Conservation (phyloP, 2,888 invertebrate species). For the Aricia artaxerxes region DNA sequence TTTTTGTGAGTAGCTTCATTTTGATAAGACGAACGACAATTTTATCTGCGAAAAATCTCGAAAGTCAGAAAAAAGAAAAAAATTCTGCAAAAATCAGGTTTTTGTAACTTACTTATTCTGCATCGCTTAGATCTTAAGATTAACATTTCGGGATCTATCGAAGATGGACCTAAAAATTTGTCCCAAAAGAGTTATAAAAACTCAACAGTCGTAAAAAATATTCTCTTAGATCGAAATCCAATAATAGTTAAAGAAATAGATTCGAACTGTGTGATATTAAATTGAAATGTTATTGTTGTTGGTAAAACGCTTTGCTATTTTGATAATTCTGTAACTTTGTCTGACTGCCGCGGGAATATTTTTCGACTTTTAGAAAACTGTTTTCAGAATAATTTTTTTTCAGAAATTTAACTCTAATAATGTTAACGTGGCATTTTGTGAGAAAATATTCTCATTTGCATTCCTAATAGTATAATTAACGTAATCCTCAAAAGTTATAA, state of each 20-base stretch:
- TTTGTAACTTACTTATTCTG: too few species aligned
- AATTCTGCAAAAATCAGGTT: too few species aligned
- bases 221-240: background rate
- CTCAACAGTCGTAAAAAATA: background rate
- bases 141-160: background rate
- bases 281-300: background rate
- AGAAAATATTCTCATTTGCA: too few species aligned
- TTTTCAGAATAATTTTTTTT: too few species aligned
- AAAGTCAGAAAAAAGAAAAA: too few species aligned
- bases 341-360: background rate
- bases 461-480: too few species aligned
- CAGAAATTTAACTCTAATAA: background rate
- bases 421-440: background rate
- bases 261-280: background rate
- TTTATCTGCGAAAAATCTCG: too few species aligned
- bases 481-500: too few species aligned
- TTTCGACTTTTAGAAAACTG: background rate
- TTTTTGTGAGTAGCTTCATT: too few species aligned
- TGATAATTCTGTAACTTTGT: slow-evolving; percentile 11
- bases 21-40: too few species aligned
- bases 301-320: background rate
- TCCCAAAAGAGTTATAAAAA: background rate
- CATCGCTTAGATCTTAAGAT: too few species aligned
- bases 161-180: background rate
- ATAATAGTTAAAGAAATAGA: background rate